phyloP scores from a whole-genome alignment of 2,113 vertebrate genomes.

The Oxyruncus cristatus region DNA sequence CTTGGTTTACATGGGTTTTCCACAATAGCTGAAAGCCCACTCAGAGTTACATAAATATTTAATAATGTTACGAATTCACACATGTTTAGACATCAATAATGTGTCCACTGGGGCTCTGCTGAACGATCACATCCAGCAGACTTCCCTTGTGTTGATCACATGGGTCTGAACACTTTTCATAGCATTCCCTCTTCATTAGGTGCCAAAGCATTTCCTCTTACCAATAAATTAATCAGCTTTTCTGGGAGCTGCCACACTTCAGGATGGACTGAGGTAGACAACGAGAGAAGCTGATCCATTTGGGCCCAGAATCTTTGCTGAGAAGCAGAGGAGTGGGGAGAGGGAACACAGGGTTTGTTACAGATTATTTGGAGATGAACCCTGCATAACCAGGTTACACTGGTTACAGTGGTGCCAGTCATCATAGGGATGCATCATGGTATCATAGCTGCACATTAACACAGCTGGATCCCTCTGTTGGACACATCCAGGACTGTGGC shows the following conservation, averaged over 20 bases:
- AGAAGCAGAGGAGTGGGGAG: neutral
- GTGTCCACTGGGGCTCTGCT: neutral
- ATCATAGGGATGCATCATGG: neutral
- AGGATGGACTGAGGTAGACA: neutral
- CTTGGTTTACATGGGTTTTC: neutral
- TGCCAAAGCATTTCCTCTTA: neutral
- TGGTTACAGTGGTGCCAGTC: neutral
- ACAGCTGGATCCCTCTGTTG: neutral
- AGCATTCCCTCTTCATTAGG: neutral
- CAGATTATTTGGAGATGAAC: neutral
- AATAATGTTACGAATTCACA: neutral
- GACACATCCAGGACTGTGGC: neutral
- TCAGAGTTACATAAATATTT: neutral
- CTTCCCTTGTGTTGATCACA: neutral
- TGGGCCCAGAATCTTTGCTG: neutral
- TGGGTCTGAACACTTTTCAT: neutral
- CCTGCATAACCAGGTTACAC: neutral
- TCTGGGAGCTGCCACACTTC: neutral
- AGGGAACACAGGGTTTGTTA: neutral
- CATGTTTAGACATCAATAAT: neutral
- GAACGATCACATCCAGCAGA: neutral
- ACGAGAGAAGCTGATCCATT: rapidly evolving
- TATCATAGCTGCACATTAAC: neutral
- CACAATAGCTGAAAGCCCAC: neutral
- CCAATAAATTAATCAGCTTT: neutral